Evolutionary conservation across 2,113 vertebrate genomes (phyloP).

Genomic region (Raphicerus campestris): DNA sequence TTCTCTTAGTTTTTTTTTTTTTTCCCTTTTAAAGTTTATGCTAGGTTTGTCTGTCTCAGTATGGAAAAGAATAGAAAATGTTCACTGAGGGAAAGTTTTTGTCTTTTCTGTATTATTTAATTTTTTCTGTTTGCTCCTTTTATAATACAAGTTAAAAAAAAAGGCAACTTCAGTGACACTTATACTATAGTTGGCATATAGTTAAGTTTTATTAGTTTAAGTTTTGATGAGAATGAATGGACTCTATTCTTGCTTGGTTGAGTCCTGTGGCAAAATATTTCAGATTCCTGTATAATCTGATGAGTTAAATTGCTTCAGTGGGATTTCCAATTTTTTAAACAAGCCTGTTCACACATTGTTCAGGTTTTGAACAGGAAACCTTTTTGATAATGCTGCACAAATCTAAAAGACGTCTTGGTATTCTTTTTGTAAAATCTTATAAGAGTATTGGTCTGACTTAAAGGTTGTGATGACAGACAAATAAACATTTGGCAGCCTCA

Average conservation of each 20-base stretch:
- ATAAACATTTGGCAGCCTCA: not conserved
- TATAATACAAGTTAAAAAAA: not conserved
- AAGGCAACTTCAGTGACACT: not conserved
- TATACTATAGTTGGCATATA: not conserved
- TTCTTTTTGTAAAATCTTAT: not conserved
- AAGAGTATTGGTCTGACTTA: not conserved
- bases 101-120: not conserved
- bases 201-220: not conserved
- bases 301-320: not conserved
- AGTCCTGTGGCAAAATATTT: not conserved
- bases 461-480: not conserved
- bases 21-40: not conserved
- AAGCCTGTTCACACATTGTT: not conserved
- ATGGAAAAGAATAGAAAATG: not conserved
- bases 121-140: not conserved
- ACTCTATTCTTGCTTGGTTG: not conserved
- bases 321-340: not conserved
- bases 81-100: not conserved
- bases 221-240: not conserved
- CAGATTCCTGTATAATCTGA: not conserved
- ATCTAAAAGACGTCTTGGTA: not conserved
- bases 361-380: conserved; percentile 5
- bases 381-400: not conserved
- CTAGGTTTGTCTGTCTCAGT: not conserved
- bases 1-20: not conserved